A percentile compares a stretch with the other conserved stretches of the same genome.
phyloP scores from a whole-genome alignment of 2,797 vertebrate species.

The Manis crassicaudata region DNA sequence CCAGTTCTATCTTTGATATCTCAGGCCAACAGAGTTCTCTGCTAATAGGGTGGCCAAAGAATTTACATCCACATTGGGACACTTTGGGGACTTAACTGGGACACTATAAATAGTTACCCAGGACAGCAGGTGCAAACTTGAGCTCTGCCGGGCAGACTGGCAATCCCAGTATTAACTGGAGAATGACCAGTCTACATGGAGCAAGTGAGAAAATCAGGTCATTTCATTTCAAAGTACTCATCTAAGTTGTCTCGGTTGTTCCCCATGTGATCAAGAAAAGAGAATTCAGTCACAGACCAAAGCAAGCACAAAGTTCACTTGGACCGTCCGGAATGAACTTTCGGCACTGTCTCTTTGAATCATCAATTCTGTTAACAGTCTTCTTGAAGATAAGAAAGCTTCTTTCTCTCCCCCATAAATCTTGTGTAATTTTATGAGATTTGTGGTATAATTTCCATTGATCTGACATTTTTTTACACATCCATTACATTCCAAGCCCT shows the following conservation, averaged over 20 bases:
- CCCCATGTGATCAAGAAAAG: neutral
- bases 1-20: neutral
- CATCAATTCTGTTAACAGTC: constrained; percentile 16
- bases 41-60: neutral
- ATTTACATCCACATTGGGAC: neutral
- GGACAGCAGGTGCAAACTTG: neutral
- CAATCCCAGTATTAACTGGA: neutral
- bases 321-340: neutral
- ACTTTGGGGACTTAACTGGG: neutral
- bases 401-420: neutral
- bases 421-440: neutral
- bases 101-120: neutral
- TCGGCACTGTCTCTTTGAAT: neutral
- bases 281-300: neutral
- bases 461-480: neutral
- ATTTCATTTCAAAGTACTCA: constrained; percentile 14
- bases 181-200: neutral
- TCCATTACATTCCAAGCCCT: neutral
- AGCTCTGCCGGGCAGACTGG: neutral
- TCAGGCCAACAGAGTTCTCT: neutral
- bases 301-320: neutral
- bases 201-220: neutral
- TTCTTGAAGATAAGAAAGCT: neutral
- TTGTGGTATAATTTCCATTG: neutral
- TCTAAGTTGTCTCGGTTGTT: neutral